A percentile compares a stretch with the other conserved stretches of the same genome.
These are phyloP conservation scores for Leucoraja erinaceus DNA, from an alignment of 2,113 vertebrate species.

Conservation along the genomic window DNA sequence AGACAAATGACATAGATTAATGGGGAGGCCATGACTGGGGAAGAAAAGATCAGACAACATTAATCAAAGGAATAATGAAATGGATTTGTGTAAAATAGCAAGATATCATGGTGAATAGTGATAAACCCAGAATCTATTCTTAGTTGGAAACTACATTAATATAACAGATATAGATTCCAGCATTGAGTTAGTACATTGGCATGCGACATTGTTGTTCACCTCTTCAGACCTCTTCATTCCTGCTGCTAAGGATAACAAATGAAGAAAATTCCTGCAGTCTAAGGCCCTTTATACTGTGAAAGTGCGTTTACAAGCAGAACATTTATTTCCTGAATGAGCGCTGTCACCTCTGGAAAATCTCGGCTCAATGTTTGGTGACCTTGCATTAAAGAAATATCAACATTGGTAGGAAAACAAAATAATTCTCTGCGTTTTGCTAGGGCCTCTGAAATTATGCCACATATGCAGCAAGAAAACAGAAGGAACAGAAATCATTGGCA, in stretches of 20 bases:
- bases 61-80: slow-evolving; percentile 31
- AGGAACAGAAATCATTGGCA: slow-evolving; percentile 12
- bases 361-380: background rate
- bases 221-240: slow-evolving; percentile 1
- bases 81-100: slow-evolving; percentile 28
- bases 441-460: background rate
- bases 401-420: slow-evolving; percentile 7
- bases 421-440: background rate
- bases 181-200: slow-evolving; percentile 34
- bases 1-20: slow-evolving; percentile 32
- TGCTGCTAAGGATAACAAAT: slow-evolving; percentile 34
- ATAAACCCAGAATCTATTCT: slow-evolving; percentile 13
- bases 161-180: slow-evolving; percentile 27
- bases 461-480: background rate
- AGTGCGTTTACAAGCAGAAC: slow-evolving; percentile 6
- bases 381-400: background rate
- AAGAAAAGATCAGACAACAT: slow-evolving; percentile 20
- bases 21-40: background rate
- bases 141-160: slow-evolving; percentile 8
- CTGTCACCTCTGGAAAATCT: slow-evolving; percentile 17
- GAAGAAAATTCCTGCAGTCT: background rate
- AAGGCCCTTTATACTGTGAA: background rate
- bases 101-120: slow-evolving; percentile 12
- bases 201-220: slow-evolving; percentile 30
- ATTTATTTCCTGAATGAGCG: slow-evolving; percentile 6